Evolutionary conservation across 1,140 invertebrate genomes (phyloP).

Genomic region (Camponotus pennsylvanicus): DNA sequence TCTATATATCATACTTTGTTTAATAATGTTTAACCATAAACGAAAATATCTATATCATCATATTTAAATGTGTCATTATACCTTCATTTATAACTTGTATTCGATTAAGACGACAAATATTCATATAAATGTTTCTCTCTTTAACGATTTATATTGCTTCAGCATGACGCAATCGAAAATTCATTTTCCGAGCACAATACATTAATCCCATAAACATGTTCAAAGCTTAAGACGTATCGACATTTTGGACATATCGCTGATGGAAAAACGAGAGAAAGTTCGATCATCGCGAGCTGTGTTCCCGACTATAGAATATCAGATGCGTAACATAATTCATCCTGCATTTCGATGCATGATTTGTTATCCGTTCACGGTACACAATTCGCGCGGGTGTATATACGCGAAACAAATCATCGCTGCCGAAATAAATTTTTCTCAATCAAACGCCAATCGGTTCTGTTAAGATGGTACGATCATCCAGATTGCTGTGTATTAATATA

Average conservation of each 20-base stretch:
- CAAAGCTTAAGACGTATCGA: slow-evolving; percentile 23
- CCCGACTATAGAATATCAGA: slow-evolving; percentile 15
- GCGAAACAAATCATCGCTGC: not conserved
- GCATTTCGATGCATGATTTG: slow-evolving; percentile 37
- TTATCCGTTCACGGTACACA: slow-evolving; percentile 33
- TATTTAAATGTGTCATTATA: not conserved
- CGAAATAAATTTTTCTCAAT: slow-evolving; percentile 21
- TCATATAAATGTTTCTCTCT: not conserved
- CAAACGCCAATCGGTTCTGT: not conserved
- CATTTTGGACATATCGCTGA: slow-evolving; percentile 3
- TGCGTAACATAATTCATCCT: slow-evolving; percentile 37
- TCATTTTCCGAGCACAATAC: not conserved
- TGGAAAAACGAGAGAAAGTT: slow-evolving; percentile 15
- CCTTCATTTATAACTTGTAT: not conserved
- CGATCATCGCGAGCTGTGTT: slow-evolving; percentile 26
- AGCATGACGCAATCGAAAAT: not conserved
- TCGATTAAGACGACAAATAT: not conserved
- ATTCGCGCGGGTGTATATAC: not conserved
- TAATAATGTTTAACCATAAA: not conserved
- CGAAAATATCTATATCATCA: not conserved
- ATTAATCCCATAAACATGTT: slow-evolving; percentile 28
- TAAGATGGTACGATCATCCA: not conserved
- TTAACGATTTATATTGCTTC: not conserved
- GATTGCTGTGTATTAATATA: not conserved
- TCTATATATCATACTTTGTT: not conserved